Conservation (phyloP, 2,113 vertebrate genomes). For the Alethe diademata region DNA sequence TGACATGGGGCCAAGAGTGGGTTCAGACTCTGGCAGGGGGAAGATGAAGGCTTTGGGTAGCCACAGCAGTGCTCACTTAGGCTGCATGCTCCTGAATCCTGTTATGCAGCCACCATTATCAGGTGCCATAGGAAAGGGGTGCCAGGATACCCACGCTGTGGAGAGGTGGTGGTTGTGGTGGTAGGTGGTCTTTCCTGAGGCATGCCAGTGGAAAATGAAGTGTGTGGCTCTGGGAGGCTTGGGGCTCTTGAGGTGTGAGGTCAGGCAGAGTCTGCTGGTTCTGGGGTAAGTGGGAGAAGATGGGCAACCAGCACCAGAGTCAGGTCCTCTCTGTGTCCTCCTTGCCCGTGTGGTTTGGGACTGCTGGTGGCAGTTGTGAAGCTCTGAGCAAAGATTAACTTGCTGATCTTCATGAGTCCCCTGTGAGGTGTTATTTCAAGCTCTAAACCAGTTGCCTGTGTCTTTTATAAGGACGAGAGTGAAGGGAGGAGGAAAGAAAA, state of each 20-base stretch:
- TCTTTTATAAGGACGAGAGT: conserved; percentile 37
- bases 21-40: not conserved
- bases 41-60: not conserved
- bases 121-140: not conserved
- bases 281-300: not conserved
- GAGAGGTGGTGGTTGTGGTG: not conserved
- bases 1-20: not conserved
- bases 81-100: not conserved
- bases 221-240: not conserved
- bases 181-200: not conserved
- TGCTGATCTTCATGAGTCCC: conserved; percentile 13
- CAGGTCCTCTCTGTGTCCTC: not conserved
- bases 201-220: not conserved
- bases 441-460: conserved; percentile 52
- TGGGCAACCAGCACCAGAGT: not conserved
- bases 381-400: conserved; percentile 32
- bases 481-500: not conserved
- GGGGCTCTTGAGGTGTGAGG: not conserved
- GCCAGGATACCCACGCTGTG: accelerated
- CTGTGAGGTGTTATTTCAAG: conserved; percentile 57
- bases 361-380: not conserved
- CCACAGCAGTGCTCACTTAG: not conserved
- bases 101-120: accelerated
- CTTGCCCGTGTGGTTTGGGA: not conserved
- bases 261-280: not conserved